phyloP scores from a whole-genome alignment of 1,140 invertebrate genomes.

The Sipha flava region DNA sequence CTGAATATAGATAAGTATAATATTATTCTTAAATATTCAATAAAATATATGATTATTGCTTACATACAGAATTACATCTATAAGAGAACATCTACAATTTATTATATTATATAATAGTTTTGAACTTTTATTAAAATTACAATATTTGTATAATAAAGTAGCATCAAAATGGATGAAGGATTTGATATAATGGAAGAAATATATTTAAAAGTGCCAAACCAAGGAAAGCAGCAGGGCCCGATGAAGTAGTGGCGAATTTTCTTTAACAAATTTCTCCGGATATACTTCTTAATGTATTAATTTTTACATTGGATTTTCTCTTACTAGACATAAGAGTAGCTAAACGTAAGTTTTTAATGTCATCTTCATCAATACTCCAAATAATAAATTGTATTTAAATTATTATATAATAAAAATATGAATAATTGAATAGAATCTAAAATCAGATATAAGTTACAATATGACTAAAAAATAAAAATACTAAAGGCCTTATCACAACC shows the following conservation, averaged over 20 bases:
- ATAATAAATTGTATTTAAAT: background rate
- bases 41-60: too few relatives aligned
- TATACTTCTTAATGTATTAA: conserved; percentile 17
- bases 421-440: background rate
- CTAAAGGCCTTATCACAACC: too few relatives aligned
- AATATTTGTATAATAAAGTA: too few relatives aligned
- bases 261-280: background rate
- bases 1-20: too few relatives aligned
- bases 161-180: background rate
- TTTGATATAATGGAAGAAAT: too few relatives aligned
- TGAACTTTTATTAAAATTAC: too few relatives aligned
- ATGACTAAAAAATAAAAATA: too few relatives aligned
- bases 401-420: background rate
- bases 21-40: too few relatives aligned
- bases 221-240: conserved; percentile 13
- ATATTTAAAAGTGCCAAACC: too few relatives aligned
- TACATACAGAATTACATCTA: too few relatives aligned
- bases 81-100: too few relatives aligned
- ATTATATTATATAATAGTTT: too few relatives aligned
- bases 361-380: conserved; percentile 23
- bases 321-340: conserved; percentile 21
- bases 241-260: conserved; percentile 5
- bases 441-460: background rate
- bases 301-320: background rate
- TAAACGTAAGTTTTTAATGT: conserved; percentile 12